Evolutionary conservation across 2,797 vertebrate species (phyloP).

Genomic region (Pantherophis vulpinus): DNA sequence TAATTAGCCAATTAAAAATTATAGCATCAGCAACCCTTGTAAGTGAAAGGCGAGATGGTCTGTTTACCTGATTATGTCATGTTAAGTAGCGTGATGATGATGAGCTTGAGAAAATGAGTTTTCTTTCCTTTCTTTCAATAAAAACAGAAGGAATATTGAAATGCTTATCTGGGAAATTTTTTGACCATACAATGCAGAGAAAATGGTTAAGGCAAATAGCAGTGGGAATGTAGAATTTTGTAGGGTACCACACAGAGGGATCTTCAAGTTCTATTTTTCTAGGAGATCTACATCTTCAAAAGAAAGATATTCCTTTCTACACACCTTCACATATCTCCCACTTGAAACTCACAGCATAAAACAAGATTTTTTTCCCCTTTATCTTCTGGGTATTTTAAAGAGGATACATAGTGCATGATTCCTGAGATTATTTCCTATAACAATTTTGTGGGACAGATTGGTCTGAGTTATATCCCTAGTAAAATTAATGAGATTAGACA

Average conservation of each 20-base stretch:
- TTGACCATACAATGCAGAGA: not conserved
- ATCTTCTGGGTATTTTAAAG: not conserved
- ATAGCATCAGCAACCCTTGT: not conserved
- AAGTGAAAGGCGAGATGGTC: not conserved
- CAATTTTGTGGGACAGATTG: not conserved
- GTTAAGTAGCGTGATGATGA: not conserved
- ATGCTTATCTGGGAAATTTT: not conserved
- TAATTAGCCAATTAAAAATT: not conserved
- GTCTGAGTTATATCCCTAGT: not conserved
- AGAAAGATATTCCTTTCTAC: not conserved
- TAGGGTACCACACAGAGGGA: not conserved
- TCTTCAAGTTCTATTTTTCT: not conserved
- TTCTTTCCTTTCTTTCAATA: not conserved
- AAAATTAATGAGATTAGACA: not conserved
- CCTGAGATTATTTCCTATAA: not conserved
- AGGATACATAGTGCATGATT: not conserved
- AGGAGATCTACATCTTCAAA: not conserved
- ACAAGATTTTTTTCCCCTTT: not conserved
- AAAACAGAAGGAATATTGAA: not conserved
- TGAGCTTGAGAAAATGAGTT: not conserved
- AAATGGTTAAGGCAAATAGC: not conserved
- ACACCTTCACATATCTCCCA: not conserved
- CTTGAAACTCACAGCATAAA: not conserved
- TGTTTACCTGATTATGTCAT: not conserved
- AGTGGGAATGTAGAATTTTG: not conserved